A percentile compares a stretch with the other conserved stretches of the same genome.
These are phyloP conservation scores for Equus quagga DNA, from an alignment of 2,113 vertebrate species.

Conservation along the genomic window DNA sequence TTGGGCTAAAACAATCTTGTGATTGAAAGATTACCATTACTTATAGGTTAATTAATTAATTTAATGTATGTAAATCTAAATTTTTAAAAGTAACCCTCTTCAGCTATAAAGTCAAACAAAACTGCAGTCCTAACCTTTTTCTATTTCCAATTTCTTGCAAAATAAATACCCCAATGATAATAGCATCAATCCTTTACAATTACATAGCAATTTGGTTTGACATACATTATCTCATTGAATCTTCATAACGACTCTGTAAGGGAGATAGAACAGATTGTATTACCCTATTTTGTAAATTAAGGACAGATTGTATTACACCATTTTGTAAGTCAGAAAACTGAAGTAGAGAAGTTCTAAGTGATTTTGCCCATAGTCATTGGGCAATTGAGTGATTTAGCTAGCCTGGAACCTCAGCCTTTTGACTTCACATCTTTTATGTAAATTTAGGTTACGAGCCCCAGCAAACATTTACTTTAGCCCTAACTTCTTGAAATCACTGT, in stretches of 20 bases:
- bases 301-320: neutral
- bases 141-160: neutral
- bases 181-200: neutral
- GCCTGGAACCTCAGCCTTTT: neutral
- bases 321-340: conserved; percentile 6
- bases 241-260: neutral
- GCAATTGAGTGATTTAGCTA: neutral
- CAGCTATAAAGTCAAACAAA: conserved; percentile 7
- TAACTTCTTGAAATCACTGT: conserved; percentile 8
- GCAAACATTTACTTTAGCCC: neutral
- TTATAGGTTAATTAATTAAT: neutral
- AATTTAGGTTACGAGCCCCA: neutral
- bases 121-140: neutral
- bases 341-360: neutral
- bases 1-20: conserved; percentile 26
- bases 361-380: neutral
- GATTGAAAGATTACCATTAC: neutral
- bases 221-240: neutral
- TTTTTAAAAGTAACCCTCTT: neutral
- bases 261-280: conserved; percentile 12
- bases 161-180: neutral
- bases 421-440: neutral
- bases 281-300: neutral
- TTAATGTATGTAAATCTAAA: neutral
- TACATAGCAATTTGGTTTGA: neutral